Evolutionary conservation across 2,113 vertebrate genomes (phyloP), one percentile per base, ranked within the genome.

Genomic region (Hyaena hyaena): DNA sequence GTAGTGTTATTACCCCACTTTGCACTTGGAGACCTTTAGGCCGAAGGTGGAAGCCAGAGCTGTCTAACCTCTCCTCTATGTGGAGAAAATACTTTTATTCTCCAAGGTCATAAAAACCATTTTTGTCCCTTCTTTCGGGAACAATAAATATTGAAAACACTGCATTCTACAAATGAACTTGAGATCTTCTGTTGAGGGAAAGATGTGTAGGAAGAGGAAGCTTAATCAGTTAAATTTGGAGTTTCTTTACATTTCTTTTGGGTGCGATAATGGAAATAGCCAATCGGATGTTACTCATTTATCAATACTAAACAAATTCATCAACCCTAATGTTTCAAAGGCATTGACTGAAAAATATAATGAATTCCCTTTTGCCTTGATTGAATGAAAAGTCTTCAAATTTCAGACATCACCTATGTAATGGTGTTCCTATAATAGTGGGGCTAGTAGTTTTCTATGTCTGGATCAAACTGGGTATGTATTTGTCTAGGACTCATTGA

Each of bases 341-440:
- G 45, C 82, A 45, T 74, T 76, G 15, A 63, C 23, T 21, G 87
- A 95, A 58, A 96, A 93, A 90, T 88, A 81, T 10, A 83, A 81
- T 83, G 7, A 90, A 93, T 92, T 92, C 81, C 19, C 10, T 33
- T 92, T 88, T 95, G 65, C 19, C 23, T 92, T 93, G 28, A 65
- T 28, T 93, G 53, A 94, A 82, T 0, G 15, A 94, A 97, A 96
- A 65, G 23, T 73, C 87, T 92, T 92, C 65, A 97, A 90, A 90
- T 14, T 88, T 69, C 83, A 73, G 33, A 82, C 35, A 71, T 79
- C 53, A 23, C 28, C 15, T 48, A 63, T 14, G 0, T 79, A 80
- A n/a, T 2, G 28, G 17, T 68, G 21, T 87, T 50, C 16, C 39
- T 86, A 7, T 50, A 65, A 89, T 12, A 88, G 45, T 69, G 12